A percentile compares a stretch with the other conserved stretches of the same genome.
These are phyloP conservation scores for Rhagonycha lutea DNA, from an alignment of 2,888 invertebrate genomes.

Conservation along the genomic window DNA sequence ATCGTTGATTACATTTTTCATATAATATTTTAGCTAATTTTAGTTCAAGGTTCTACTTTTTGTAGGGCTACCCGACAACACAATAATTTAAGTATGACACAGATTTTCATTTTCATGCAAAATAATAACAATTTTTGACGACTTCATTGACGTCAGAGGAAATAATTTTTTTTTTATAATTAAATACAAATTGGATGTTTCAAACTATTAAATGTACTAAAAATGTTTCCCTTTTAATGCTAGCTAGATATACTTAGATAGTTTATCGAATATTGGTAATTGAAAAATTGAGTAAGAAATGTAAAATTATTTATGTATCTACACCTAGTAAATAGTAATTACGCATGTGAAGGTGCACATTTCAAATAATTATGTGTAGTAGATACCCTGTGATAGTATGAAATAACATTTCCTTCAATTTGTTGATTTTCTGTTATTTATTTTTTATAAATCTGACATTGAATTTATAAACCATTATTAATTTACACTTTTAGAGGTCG, in stretches of 20 bases:
- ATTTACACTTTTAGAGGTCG: constrained; percentile 18
- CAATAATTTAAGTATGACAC: neutral
- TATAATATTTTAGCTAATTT: neutral
- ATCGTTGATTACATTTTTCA: neutral
- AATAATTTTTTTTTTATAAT: neutral
- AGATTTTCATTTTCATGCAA: neutral
- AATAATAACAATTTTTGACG: neutral
- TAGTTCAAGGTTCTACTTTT: neutral
- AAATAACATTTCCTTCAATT: neutral
- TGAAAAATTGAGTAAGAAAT: neutral
- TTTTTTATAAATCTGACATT: constrained; percentile 11
- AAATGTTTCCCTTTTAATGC: neutral
- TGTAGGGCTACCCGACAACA: neutral
- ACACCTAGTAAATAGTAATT: neutral
- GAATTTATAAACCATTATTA: constrained; percentile 17
- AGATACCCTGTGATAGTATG: neutral
- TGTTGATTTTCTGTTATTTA: neutral
- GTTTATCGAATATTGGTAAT: neutral
- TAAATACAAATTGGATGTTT: neutral
- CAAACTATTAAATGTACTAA: neutral
- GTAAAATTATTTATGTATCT: neutral
- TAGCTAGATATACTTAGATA: neutral
- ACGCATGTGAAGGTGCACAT: neutral
- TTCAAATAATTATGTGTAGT: neutral
- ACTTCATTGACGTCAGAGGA: neutral